These are phyloP conservation scores for Monomorium pharaonis DNA, from an alignment of 1,140 invertebrate genomes.

Conservation along the genomic window DNA sequence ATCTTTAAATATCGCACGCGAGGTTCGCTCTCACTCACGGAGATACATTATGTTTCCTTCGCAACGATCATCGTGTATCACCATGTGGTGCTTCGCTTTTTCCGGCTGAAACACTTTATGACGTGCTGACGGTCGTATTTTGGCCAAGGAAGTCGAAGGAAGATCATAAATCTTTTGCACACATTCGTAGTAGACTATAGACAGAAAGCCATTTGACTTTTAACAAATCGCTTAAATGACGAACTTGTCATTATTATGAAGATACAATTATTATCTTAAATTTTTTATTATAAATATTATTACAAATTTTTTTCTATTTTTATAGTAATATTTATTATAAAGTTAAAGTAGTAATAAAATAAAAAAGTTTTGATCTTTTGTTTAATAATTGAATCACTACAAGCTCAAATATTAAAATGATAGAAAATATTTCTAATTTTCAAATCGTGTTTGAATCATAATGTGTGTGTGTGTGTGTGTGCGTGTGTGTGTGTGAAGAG, in stretches of 20 bases:
- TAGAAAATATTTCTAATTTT: neutral
- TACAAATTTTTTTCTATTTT: no score
- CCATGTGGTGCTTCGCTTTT: slow-evolving; percentile 72
- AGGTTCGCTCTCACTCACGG: slow-evolving; percentile 21
- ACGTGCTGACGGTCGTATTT: slow-evolving; percentile 77
- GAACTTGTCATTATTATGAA: neutral
- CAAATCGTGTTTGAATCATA: neutral
- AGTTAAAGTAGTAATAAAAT: neutral
- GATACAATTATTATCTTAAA: neutral
- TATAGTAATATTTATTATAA: no score
- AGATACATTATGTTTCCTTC: slow-evolving; percentile 69
- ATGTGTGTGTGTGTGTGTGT: neutral
- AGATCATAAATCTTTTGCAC: slow-evolving; percentile 71
- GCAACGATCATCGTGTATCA: slow-evolving; percentile 66
- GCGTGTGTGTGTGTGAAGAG: no score
- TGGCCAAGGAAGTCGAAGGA: slow-evolving; percentile 72
- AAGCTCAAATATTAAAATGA: neutral
- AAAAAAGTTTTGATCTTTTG: neutral
- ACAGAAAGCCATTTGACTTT: neutral
- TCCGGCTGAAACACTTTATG: slow-evolving; percentile 72
- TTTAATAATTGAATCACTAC: neutral
- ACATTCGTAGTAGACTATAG: neutral
- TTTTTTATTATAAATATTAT: no score
- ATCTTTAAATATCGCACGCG: slow-evolving; percentile 27
- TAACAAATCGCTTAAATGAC: neutral